Conservation (phyloP, 2,113 vertebrate species). For the Eclectus roratus region DNA sequence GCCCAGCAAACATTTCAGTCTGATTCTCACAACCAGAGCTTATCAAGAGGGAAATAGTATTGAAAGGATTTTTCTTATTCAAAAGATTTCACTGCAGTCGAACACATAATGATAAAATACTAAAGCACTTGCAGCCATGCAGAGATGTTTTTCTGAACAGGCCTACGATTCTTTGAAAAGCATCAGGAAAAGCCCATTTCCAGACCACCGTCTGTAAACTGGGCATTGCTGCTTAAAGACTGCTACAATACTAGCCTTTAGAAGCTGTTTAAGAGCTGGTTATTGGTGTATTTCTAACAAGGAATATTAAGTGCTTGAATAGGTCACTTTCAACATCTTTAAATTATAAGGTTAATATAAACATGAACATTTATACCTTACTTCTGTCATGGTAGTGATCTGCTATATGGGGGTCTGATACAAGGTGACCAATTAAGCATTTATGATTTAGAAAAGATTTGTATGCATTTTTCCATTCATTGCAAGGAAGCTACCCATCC, state of each 20-base stretch:
- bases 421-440: neutral
- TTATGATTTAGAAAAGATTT: neutral
- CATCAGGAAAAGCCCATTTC: neutral
- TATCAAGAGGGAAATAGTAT: neutral
- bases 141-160: neutral
- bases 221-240: neutral
- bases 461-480: neutral
- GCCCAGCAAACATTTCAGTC: neutral
- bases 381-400: neutral
- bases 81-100: neutral
- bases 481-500: neutral
- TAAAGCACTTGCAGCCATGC: neutral
- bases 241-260: neutral
- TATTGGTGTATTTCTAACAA: neutral
- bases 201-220: neutral
- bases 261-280: neutral
- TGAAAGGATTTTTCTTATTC: neutral
- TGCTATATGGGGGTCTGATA: neutral
- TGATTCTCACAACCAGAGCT: neutral
- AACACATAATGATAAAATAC: neutral
- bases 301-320: neutral
- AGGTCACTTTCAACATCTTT: neutral
- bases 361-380: neutral
- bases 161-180: neutral
- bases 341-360: neutral